Evolutionary conservation across 1,140 invertebrate genomes (phyloP).

Genomic region (Pseudomyrmex flavicornis): DNA sequence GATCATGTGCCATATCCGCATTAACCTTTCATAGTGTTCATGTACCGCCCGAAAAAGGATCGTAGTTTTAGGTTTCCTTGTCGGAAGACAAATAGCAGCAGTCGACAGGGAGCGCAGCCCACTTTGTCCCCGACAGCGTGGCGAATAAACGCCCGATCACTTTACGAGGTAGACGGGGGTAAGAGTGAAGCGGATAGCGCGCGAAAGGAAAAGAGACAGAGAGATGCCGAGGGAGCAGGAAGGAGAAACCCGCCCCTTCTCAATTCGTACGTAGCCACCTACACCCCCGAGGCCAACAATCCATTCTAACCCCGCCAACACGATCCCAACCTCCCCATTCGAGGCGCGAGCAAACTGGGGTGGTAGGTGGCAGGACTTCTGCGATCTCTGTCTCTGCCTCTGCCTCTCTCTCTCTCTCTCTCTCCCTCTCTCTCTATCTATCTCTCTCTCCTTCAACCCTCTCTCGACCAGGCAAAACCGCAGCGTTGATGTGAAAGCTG

Average conservation of each 20-base stretch:
- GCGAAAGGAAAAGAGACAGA: slow-evolving; percentile 50
- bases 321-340: slow-evolving; percentile 66
- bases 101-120: slow-evolving; percentile 77
- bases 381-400: slow-evolving; percentile 16
- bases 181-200: slow-evolving; percentile 64
- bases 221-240: slow-evolving; percentile 47
- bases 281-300: slow-evolving; percentile 74
- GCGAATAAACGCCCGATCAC: slow-evolving; percentile 79
- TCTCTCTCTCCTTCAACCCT: slow-evolving; percentile 1
- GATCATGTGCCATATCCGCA: slow-evolving; percentile 64
- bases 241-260: slow-evolving; percentile 67
- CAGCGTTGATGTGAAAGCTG: slow-evolving; percentile 72
- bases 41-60: slow-evolving; percentile 70
- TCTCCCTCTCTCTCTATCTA: too few relatives aligned
- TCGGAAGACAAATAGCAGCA: slow-evolving; percentile 78
- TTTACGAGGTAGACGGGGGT: slow-evolving; percentile 73
- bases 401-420: too few relatives aligned
- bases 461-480: slow-evolving; percentile 67
- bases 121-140: slow-evolving; percentile 78
- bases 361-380: slow-evolving; percentile 50
- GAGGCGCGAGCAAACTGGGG: neutral
- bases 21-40: slow-evolving; percentile 73
- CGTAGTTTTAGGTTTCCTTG: slow-evolving; percentile 75
- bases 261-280: slow-evolving; percentile 74
- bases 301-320: slow-evolving; percentile 73